Evolutionary conservation across 2,888 invertebrate species (phyloP).

Genomic region (Lordiphosa fenestrarum): DNA sequence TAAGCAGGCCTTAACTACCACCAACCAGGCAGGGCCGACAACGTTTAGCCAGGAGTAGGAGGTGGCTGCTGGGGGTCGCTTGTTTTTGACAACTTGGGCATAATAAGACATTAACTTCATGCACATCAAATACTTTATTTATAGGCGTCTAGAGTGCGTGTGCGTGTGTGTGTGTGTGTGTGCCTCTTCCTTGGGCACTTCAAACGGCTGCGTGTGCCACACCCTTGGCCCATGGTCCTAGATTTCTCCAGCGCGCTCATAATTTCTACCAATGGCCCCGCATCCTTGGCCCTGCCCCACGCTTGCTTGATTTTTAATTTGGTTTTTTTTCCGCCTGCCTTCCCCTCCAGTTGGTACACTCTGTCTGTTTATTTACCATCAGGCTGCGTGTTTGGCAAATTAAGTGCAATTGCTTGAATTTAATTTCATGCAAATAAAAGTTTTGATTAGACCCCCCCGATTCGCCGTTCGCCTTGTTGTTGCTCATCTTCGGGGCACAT

Average conservation of each 20-base stretch:
- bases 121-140: conserved; percentile 76
- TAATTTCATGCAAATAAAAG: conserved; percentile 79
- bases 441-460: conserved; percentile 70
- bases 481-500: conserved; percentile 37
- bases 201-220: conserved; percentile 64
- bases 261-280: conserved; percentile 48
- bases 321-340: conserved; percentile 29
- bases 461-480: background rate
- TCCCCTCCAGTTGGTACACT: conserved; percentile 31
- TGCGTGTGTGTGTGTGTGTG: conserved; percentile 19
- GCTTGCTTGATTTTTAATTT: conserved; percentile 71
- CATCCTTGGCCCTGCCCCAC: conserved; percentile 30
- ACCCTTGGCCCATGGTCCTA: conserved; percentile 50
- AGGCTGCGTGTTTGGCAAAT: conserved; percentile 68
- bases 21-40: conserved; percentile 19
- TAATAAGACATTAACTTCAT: conserved; percentile 77
- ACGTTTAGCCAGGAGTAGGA: background rate
- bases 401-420: conserved; percentile 79
- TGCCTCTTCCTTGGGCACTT: conserved; percentile 50
- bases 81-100: conserved; percentile 76
- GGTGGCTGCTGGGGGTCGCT: conserved; percentile 45
- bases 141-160: conserved; percentile 67
- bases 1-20: conserved; percentile 45
- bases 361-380: conserved; percentile 69
- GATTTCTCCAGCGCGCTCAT: conserved; percentile 62